These are phyloP conservation scores for Acrocephalus arundinaceus DNA, from an alignment of 2,113 vertebrate genomes.

Conservation along the genomic window DNA sequence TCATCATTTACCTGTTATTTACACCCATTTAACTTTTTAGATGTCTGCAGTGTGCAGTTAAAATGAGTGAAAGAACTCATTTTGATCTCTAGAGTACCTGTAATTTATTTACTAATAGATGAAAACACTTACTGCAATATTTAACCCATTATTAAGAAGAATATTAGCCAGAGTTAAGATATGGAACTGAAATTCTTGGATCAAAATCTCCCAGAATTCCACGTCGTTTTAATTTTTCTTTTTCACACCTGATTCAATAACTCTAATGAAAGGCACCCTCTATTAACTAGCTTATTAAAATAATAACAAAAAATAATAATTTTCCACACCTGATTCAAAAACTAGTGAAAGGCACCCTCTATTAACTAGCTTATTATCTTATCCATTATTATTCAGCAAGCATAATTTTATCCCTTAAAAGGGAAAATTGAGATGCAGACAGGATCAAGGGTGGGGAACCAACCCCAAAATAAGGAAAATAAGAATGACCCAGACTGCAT, in stretches of 20 bases:
- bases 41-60: background rate
- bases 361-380: background rate
- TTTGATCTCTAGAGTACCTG: background rate
- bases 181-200: background rate
- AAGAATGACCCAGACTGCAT: background rate
- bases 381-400: background rate
- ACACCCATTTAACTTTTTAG: background rate
- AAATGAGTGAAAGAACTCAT: background rate
- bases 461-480: background rate
- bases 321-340: background rate
- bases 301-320: no score
- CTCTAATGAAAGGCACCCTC: background rate
- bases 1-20: background rate
- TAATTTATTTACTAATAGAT: background rate
- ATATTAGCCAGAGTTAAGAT: background rate
- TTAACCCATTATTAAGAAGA: background rate
- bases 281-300: background rate
- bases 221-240: background rate
- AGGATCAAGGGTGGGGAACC: accelerated
- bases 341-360: background rate
- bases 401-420: background rate
- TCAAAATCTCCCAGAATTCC: background rate
- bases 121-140: background rate
- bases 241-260: background rate
- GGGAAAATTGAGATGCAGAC: background rate